Base-by-base conservation (phyloP, 2,888 invertebrate species). In the Leptinotarsa rubiginosa region DNA sequence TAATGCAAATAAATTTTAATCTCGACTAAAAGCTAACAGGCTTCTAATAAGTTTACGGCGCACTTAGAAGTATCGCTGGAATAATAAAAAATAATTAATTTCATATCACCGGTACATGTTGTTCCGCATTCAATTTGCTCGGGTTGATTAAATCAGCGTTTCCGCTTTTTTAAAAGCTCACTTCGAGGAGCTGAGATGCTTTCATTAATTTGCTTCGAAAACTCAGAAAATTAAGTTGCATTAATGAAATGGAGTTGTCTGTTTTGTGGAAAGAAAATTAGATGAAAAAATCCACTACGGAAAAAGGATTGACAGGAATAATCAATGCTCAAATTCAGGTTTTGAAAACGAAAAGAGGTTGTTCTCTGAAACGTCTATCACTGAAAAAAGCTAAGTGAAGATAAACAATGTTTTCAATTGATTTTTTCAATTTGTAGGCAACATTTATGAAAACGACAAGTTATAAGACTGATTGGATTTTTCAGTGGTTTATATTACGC, bases 1-100 rank as follows among this genome's bases (percentile, higher is more conserved):
- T 83, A 83, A 84, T 84, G 84, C 84, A 84, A 84, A 84, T 84
- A 82, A 82, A 83, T 84, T 84, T 84, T 84, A 84, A 84, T 84
- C 84, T 83, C 80, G 81, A 81, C 80, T 81, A 81, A 83, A 84
- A 83, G 84, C 84, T 83, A 84, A 84, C 83, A 82, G 77, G 78
- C 75, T 75, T 78, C 81, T 84, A 83, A 84, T 84, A 83, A 82
- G 79, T 78, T 76, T 79, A 75, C 79, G 81, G 80, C 70, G 78
- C 78, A 78, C 79, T 79, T 75, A 79, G 76, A 77, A 77, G 77
- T 78, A 80, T 80, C 77, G 77, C 73, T 72, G 76, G 78, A 80
- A 81, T 78, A 78, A 79, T 81, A 79, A 75, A 79, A 79, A 79
- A 78, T 80, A 80, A 80, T 79, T 76, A 79, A 81, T 80, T 81